Conservation (phyloP, 2,113 vertebrate species). For the Platichthys stellatus region DNA sequence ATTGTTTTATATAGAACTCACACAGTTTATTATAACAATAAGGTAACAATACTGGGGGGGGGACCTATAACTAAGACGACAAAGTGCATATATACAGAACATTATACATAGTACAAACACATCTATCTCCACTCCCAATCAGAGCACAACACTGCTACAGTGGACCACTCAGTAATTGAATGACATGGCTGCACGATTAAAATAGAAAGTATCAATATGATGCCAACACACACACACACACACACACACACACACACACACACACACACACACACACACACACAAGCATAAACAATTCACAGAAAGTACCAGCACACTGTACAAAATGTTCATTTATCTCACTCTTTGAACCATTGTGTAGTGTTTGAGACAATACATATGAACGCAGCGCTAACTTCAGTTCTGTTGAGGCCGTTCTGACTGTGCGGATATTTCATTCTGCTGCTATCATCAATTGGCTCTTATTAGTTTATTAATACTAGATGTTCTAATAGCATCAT, state of each 20-base stretch:
- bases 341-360: conserved; percentile 50
- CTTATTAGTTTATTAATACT: background rate
- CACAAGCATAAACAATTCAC: conserved; percentile 61
- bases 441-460: conserved; percentile 24
- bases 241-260: conserved; percentile 5
- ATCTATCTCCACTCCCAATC: conserved; percentile 27
- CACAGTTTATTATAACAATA: conserved; percentile 66
- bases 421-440: conserved; percentile 12
- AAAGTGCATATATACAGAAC: conserved; percentile 48
- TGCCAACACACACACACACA: conserved; percentile 22
- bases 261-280: conserved; percentile 8
- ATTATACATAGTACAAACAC: conserved; percentile 43
- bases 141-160: conserved; percentile 55
- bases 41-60: conserved; percentile 60
- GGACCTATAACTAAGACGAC: conserved; percentile 29
- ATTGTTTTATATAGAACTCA: background rate
- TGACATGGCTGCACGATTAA: conserved; percentile 32
- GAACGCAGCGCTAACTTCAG: conserved; percentile 16
- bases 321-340: conserved; percentile 54
- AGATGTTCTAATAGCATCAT: background rate
- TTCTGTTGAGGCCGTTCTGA: conserved; percentile 2
- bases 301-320: conserved; percentile 62
- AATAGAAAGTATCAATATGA: conserved; percentile 45
- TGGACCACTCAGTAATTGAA: conserved; percentile 18
- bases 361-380: conserved; percentile 75